phyloP scores from a whole-genome alignment of 2,888 invertebrate genomes.

The Phyto melanocephala region DNA sequence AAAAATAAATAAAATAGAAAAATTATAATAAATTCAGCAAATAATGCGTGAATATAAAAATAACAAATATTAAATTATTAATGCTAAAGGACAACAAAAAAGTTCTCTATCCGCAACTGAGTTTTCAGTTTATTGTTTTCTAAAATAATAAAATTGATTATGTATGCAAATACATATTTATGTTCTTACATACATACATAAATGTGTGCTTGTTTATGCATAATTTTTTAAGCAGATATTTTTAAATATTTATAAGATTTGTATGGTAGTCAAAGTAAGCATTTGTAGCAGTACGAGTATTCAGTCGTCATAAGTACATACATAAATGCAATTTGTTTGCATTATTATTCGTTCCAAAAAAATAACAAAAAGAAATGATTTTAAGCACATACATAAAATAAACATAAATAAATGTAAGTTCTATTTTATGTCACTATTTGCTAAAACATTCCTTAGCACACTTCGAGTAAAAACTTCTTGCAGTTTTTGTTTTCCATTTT shows the following conservation, averaged over 20 bases:
- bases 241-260: neutral
- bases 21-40: too few species aligned
- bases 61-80: neutral
- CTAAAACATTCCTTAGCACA: too few species aligned
- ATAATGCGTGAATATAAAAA: neutral
- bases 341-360: neutral
- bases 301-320: neutral
- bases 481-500: too few species aligned
- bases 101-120: neutral
- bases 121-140: neutral
- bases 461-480: too few species aligned
- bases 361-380: neutral
- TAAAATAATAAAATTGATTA: constrained; percentile 1
- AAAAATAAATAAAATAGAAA: too few species aligned
- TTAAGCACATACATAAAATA: neutral
- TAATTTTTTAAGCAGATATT: too few species aligned
- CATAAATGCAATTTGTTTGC: neutral
- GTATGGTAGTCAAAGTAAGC: neutral
- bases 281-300: neutral
- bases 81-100: neutral
- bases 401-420: too few species aligned
- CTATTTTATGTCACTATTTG: too few species aligned
- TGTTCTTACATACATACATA: too few species aligned
- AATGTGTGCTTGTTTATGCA: neutral
- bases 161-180: neutral